Evolutionary conservation across 2,797 vertebrate species (phyloP), one percentile per base, ranked within the genome.

Genomic region (Melanogrammus aeglefinus): DNA sequence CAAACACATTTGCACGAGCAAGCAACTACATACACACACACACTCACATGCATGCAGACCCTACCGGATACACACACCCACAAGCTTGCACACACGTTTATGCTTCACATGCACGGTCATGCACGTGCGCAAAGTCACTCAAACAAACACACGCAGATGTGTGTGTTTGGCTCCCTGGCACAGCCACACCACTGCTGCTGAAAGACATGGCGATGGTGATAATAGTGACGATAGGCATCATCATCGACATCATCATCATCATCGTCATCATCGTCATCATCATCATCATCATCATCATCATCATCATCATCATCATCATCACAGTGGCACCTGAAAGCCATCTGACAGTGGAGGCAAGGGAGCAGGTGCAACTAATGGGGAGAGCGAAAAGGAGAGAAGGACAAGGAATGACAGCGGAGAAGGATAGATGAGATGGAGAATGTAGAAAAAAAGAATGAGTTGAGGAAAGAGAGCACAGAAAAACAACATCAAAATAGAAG

Each of bases 301-400:
- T 63, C 51, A 63, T 63, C 51, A 6, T 21, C 51, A 14, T 57
- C 21, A n/a, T 57, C 51, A 16, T 57, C 51, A 87, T 88, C 87
- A 88, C 85, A 83, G 74, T 78, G 82, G 85, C 88, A 88, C 85
- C 83, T 76, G 51, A 57, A 57, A 82, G 83, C 88, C 85, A 80
- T 84, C 78, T 83, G 72, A 88, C 77, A 82, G 81, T 74, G 75
- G 75, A 78, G 84, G 84, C 69, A 78, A 82, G 83, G 85, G 86
- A 88, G 83, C 92, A 92, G 90, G 90, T 91, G 91, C 86, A 83
- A 76, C 75, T 86, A 86, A 86, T 77, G 39, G 79, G 84, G 78
- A 89, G 88, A 38, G 82, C 84, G 89, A 88, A 80, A 85, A 81
- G 14, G 57, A 31, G 41, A 33, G 73, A 80, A 80, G 72, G 74